Percentiles rank a stretch among this genome's conserved stretches.
Evolutionary conservation across 2,113 vertebrate species (phyloP).

Genomic region (Dipodomys stephensi): DNA sequence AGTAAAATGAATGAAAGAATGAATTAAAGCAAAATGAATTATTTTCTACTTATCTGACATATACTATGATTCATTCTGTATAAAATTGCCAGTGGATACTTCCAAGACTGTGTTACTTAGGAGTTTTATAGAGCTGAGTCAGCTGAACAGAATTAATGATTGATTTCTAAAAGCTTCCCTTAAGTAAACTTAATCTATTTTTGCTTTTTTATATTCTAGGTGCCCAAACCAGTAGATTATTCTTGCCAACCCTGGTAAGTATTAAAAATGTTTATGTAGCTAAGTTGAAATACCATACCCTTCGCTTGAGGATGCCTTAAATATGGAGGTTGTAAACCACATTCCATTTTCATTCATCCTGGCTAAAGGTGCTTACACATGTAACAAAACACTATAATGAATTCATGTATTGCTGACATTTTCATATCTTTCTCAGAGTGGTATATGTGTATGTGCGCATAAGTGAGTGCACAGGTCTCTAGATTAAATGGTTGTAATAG

Average conservation of each 20-base stretch:
- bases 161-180: constrained; percentile 74
- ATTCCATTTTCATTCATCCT: constrained; percentile 55
- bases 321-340: constrained; percentile 42
- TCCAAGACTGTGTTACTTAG: constrained; percentile 50
- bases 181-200: constrained; percentile 77
- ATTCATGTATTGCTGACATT: constrained; percentile 22
- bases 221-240: constrained; percentile 97
- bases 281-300: constrained; percentile 64
- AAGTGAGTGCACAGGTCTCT: not conserved
- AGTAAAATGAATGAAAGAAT: constrained; percentile 74
- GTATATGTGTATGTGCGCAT: not conserved
- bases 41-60: constrained; percentile 66
- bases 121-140: constrained; percentile 74
- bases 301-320: constrained; percentile 26
- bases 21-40: constrained; percentile 73
- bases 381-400: constrained; percentile 32
- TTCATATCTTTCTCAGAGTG: not conserved
- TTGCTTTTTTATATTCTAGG: constrained; percentile 86
- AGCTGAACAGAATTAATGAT: constrained; percentile 78
- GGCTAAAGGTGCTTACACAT: constrained; percentile 37
- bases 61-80: constrained; percentile 49
- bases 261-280: constrained; percentile 69
- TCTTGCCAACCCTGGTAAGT: constrained; percentile 95
- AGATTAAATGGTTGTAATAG: not conserved
- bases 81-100: constrained; percentile 52